These are phyloP conservation scores for Pycnomerus fuliginosus DNA, from an alignment of 2,888 invertebrate species.

Conservation along the genomic window DNA sequence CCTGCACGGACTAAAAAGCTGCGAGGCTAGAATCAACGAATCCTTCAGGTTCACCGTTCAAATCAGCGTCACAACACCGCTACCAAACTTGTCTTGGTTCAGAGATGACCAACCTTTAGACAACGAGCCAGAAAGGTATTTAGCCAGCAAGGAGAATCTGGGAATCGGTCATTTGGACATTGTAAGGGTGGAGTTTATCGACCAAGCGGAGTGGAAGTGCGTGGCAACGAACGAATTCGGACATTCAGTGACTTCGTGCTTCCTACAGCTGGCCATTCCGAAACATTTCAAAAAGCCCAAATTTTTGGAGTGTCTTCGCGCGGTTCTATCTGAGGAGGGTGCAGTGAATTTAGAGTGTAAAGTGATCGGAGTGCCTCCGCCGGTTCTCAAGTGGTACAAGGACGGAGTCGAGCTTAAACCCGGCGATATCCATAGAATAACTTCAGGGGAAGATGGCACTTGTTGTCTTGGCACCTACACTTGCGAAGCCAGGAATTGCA, in stretches of 20 bases:
- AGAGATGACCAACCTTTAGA: constrained; percentile 81
- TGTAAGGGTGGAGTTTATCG: constrained; percentile 72
- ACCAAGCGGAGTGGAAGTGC: constrained; percentile 92
- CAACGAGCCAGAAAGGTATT: constrained; percentile 65
- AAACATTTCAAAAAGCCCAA: constrained; percentile 86
- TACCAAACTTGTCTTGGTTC: constrained; percentile 84
- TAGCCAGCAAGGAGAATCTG: constrained; percentile 65
- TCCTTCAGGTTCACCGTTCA: constrained; percentile 77
- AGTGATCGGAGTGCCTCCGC: constrained; percentile 89
- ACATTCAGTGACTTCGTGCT: constrained; percentile 84
- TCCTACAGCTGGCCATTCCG: constrained; percentile 80
- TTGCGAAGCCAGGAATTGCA: constrained; percentile 87
- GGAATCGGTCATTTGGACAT: constrained; percentile 75
- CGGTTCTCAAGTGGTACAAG: constrained; percentile 89
- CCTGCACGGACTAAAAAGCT: constrained; percentile 75
- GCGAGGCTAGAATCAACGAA: constrained; percentile 81
- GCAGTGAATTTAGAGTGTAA: constrained; percentile 91
- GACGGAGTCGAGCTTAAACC: constrained; percentile 87
- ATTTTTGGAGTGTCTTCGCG: constrained; percentile 81
- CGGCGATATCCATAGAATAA: constrained; percentile 88
- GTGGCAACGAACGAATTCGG: constrained; percentile 87
- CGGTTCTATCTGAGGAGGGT: constrained; percentile 83
- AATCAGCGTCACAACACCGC: constrained; percentile 74
- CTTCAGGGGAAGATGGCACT: constrained; percentile 86
- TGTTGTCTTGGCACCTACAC: constrained; percentile 89